These are phyloP conservation scores for Apostichopus japonicus DNA, from an alignment of 35 echinoderm and acorn worm genomes.

Conservation along the genomic window DNA sequence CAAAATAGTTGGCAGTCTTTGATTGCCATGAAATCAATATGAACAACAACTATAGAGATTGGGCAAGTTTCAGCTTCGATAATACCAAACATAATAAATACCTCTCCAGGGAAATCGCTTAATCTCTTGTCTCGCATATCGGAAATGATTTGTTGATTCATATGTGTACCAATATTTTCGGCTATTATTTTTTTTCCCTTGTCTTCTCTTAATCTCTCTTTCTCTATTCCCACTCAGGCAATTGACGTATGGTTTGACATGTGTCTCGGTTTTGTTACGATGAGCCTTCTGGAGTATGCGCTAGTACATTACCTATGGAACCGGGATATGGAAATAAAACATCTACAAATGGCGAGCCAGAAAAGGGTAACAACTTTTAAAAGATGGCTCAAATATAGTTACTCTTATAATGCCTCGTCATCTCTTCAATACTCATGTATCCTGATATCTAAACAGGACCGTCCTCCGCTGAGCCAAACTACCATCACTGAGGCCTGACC, in stretches of 20 bases:
- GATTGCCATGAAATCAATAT: too few species aligned
- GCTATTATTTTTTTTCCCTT: background rate
- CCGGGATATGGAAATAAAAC: slow-evolving; percentile 66
- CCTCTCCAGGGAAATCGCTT: background rate
- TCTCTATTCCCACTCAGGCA: slow-evolving; percentile 51
- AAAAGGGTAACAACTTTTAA: background rate
- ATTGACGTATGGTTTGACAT: slow-evolving; percentile 94
- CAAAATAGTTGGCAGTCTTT: background rate
- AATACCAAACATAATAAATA: background rate
- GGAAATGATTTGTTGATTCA: background rate
- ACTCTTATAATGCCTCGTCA: too few species aligned
- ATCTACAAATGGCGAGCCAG: slow-evolving; percentile 66
- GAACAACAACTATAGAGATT: background rate
- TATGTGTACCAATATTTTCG: background rate
- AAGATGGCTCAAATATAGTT: too few species aligned
- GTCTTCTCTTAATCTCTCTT: background rate
- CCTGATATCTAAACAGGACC: too few species aligned
- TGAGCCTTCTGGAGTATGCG: slow-evolving; percentile 81
- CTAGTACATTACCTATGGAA: slow-evolving; percentile 91
- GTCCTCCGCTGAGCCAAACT: too few species aligned
- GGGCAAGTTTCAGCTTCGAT: background rate
- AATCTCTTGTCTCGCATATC: background rate
- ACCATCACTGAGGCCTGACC: too few species aligned
- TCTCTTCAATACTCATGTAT: too few species aligned
- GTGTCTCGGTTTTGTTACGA: slow-evolving; percentile 78